Percentiles rank a stretch among this genome's conserved stretches.
Evolutionary conservation across 2,797 vertebrate species (phyloP).

Genomic region (Halcyon smyrnensis): DNA sequence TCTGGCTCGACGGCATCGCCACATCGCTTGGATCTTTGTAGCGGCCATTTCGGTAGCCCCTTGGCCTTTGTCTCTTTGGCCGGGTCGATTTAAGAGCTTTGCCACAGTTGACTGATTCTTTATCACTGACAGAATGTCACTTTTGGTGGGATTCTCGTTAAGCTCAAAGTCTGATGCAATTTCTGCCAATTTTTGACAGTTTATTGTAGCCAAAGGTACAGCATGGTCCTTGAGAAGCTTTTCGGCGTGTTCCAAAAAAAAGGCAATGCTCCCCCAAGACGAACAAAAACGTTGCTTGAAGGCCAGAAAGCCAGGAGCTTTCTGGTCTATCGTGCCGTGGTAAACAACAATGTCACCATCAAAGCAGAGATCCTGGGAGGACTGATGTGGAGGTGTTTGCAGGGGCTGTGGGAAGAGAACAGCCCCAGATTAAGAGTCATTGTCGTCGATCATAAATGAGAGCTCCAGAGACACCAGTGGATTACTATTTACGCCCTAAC

Average conservation of each 20-base stretch:
- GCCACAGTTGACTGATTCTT: slow-evolving; percentile 78
- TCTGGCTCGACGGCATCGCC: slow-evolving; percentile 77
- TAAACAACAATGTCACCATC: slow-evolving; percentile 72
- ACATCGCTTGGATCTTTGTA: slow-evolving; percentile 81
- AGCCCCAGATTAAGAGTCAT: not conserved
- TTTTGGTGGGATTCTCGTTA: slow-evolving; percentile 51
- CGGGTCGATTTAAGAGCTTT: slow-evolving; percentile 71
- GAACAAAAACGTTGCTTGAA: slow-evolving; percentile 81
- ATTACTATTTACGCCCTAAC: not conserved
- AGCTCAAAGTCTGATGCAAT: slow-evolving; percentile 68
- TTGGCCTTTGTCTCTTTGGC: slow-evolving; percentile 84
- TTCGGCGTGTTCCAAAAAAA: slow-evolving; percentile 74
- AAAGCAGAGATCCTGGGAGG: not conserved
- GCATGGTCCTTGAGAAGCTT: slow-evolving; percentile 81
- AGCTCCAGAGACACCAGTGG: not conserved
- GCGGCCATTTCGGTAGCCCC: slow-evolving; percentile 77
- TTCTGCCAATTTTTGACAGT: slow-evolving; percentile 70
- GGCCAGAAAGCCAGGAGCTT: slow-evolving; percentile 76
- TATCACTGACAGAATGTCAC: slow-evolving; percentile 76
- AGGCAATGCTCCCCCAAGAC: slow-evolving; percentile 76
- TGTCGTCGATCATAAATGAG: not conserved
- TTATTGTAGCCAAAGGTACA: slow-evolving; percentile 80
- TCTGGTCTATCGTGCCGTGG: slow-evolving; percentile 75
- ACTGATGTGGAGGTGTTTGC: not conserved
- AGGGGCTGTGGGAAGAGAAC: slow-evolving; percentile 61